These are phyloP conservation scores for Poeciliopsis presidionis DNA, from an alignment of 2,797 vertebrate genomes.

Conservation along the genomic window DNA sequence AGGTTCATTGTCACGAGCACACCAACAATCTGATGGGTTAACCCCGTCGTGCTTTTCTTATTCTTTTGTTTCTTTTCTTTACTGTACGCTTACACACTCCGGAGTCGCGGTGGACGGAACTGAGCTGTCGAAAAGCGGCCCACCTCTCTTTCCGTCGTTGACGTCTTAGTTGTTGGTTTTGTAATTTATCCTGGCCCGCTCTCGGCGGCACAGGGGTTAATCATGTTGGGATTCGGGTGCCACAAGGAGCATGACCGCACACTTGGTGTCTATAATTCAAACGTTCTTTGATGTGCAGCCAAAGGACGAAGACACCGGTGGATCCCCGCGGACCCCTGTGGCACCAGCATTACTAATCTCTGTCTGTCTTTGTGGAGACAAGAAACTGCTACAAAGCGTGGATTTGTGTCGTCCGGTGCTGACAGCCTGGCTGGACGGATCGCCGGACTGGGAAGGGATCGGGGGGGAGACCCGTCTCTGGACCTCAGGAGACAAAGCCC, in stretches of 20 bases:
- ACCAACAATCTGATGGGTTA: neutral
- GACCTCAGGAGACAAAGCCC: conserved; percentile 23
- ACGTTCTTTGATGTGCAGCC: conserved; percentile 57
- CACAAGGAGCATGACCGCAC: conserved; percentile 45
- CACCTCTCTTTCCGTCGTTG: conserved; percentile 29
- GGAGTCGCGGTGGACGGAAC: conserved; percentile 6
- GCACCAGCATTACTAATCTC: conserved; percentile 56
- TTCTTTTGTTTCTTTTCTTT: neutral
- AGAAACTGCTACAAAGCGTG: conserved; percentile 43
- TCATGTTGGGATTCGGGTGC: conserved; percentile 35
- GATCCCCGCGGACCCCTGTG: conserved; percentile 32
- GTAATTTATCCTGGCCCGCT: conserved; percentile 45
- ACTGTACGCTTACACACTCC: neutral
- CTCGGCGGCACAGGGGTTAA: conserved; percentile 40
- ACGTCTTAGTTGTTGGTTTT: conserved; percentile 56
- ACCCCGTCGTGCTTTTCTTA: neutral
- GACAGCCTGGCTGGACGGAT: conserved; percentile 40
- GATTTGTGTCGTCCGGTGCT: conserved; percentile 51
- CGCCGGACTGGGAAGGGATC: neutral
- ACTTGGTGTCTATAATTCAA: conserved; percentile 69
- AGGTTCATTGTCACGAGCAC: neutral
- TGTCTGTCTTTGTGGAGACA: conserved; percentile 46
- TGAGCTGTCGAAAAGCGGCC: conserved; percentile 26
- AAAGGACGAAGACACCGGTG: conserved; percentile 42
- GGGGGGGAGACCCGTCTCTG: neutral